Evolutionary conservation across 2,888 invertebrate genomes (phyloP).

Genomic region (Brassicogethes aeneus): DNA sequence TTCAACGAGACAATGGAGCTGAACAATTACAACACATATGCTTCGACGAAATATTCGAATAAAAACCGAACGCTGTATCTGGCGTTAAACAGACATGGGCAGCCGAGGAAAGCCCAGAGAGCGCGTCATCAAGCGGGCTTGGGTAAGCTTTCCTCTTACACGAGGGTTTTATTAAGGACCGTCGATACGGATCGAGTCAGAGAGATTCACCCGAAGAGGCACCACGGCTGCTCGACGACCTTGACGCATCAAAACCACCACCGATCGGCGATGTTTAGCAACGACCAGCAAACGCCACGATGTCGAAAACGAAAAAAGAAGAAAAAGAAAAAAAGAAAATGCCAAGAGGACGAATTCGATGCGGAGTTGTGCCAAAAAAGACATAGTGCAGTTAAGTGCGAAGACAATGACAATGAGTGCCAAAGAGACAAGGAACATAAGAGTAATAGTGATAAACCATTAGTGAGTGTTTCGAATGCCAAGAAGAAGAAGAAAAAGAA

Average conservation of each 20-base stretch:
- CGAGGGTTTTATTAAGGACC: constrained; percentile 57
- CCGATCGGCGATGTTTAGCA: constrained; percentile 25
- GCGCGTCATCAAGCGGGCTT: constrained; percentile 53
- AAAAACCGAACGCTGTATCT: constrained; percentile 62
- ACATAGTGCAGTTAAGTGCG: constrained; percentile 28
- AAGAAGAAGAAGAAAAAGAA: constrained; percentile 45
- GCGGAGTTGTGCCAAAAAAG: constrained; percentile 22
- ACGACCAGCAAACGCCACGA: constrained; percentile 39
- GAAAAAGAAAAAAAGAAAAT: constrained; percentile 44
- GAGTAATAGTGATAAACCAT: constrained; percentile 24
- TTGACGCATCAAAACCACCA: constrained; percentile 21
- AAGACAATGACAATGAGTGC: constrained; percentile 31
- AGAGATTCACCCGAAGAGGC: constrained; percentile 43
- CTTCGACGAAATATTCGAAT: constrained; percentile 64
- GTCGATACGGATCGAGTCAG: constrained; percentile 46
- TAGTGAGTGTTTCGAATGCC: constrained; percentile 22
- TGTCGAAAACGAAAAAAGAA: constrained; percentile 45
- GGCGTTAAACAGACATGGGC: constrained; percentile 66
- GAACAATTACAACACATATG: constrained; percentile 80
- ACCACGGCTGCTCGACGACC: constrained; percentile 28
- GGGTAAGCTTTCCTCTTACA: constrained; percentile 67
- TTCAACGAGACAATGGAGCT: constrained; percentile 81
- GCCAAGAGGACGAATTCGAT: constrained; percentile 28
- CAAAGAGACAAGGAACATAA: constrained; percentile 37
- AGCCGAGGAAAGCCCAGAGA: constrained; percentile 62